Base-by-base conservation (phyloP, 2,113 vertebrate species). In the Neotoma lepida region DNA sequence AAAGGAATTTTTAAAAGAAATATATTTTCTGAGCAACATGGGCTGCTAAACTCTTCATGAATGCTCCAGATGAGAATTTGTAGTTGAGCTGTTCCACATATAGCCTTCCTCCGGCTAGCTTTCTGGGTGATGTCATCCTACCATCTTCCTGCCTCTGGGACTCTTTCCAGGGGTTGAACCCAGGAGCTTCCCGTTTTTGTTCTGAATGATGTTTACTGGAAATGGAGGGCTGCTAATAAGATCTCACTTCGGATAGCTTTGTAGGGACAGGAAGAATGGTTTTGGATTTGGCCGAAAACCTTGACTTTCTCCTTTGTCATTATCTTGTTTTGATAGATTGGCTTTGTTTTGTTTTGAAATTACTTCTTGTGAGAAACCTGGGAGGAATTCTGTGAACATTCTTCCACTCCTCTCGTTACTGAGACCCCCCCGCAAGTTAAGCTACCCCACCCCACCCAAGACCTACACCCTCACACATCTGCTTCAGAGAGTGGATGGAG, bases 141-240 rank as follows among this genome's bases (percentile, higher is more conserved):
- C 54, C 51, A 35, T 95, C 92, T 92, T 94, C 92, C 90, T 91
- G 90, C 46, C 76, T 90, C 96, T 97, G 97, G 94, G 95, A 95
- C 86, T 94, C 58, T 91, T 95, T 97, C 97, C 97, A 97, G 96
- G 12, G n/a, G 46, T 87, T 93, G 86, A 94, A 92, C 64, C 90
- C 81, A 70, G 88, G 93, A 92, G 95, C 71, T 90, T 94, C 94
- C 96, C 85, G 95, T 71, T 96, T 97, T 97, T 98, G 96, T 97
- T 97, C 86, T 97, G 56, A 97, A 22, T 91, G 94, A 96, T 96
- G 94, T 97, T 97, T 97, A 96, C 97, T 97, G 96, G 96, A 97
- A 97, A 93, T 94, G 96, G 73, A 96, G 87, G 94, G 88, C 70
- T 33, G 26, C 94, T 94, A 93, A 71, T 77, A 91, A 97, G 96